phyloP scores from a whole-genome alignment of 2,113 vertebrate species.

The Peromyscus californicus region DNA sequence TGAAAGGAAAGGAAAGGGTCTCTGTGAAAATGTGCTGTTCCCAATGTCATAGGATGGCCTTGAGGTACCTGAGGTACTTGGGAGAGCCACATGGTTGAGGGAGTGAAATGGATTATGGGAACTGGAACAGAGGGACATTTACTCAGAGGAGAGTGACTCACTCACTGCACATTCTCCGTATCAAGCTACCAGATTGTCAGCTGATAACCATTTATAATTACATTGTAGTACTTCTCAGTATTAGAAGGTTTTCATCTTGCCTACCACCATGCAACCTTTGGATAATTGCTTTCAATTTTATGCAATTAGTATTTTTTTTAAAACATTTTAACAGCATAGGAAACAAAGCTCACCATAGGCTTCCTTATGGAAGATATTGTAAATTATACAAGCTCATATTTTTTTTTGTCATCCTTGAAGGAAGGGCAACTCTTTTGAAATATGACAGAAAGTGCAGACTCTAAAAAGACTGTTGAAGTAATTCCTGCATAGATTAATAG shows the following conservation, averaged over 20 bases:
- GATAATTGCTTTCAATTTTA: slow-evolving; percentile 24
- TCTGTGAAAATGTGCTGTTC: not conserved
- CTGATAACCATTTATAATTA: not conserved
- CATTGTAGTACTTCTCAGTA: not conserved
- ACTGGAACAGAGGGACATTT: not conserved
- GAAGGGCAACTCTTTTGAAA: not conserved
- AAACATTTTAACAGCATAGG: not conserved
- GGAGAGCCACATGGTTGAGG: not conserved
- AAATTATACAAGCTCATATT: not conserved
- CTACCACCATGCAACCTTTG: not conserved
- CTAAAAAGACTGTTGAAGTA: not conserved
- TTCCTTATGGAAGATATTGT: not conserved
- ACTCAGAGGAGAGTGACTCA: not conserved
- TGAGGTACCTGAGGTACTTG: not conserved
- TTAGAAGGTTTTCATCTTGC: slow-evolving; percentile 40
- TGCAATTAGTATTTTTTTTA: not conserved
- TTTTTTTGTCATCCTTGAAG: not conserved
- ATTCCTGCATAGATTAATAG: not conserved
- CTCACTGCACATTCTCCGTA: not conserved
- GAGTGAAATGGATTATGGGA: not conserved
- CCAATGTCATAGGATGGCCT: not conserved
- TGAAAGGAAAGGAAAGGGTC: not conserved
- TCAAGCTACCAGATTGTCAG: not conserved
- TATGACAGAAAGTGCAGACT: not conserved
- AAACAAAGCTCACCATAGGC: not conserved